Base-by-base conservation (phyloP, 2,888 invertebrate genomes). In the Arge pagana region DNA sequence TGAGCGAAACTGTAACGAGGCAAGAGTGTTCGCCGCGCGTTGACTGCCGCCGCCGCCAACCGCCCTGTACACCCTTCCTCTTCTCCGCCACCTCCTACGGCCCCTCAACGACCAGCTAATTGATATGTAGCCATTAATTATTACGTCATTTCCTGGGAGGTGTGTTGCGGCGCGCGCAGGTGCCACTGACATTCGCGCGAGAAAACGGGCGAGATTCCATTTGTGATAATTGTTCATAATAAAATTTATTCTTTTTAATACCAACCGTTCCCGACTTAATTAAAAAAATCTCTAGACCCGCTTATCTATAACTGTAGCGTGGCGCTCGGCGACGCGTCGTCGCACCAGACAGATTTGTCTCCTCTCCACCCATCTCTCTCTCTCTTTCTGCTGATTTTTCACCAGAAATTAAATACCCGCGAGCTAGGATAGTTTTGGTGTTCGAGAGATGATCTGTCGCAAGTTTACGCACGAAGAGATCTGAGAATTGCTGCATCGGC, bases 81-180 rank as follows among this genome's bases (percentile, higher is more conserved):
- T 42, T 11, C 42, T 35, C 23, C 23, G 45, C 45, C n/a, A n/a
- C n/a, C n/a, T n/a, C n/a, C n/a, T n/a, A n/a, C n/a, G n/a, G n/a
- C n/a, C n/a, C 18, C 21, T 45, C 16, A 23, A 15, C 45, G 31
- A 23, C 54, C 58, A 60, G 67, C 68, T 72, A 74, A 74, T 74
- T 74, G 74, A 74, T 74, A 72, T 69, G 68, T 66, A 63, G 64
- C 72, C 71, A 74, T 74, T 74, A 74, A 74, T 75, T 75, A 75
- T 74, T 67, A 70, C 71, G 73, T 74, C 74, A 72, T 73, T 74
- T 70, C 65, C 70, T 67, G 62, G 63, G 68, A 66, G 63, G 62
- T 59, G 61, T 67, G 66, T 68, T 68, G 68, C 58, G 67, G 68
- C 61, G 55, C 64, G 50, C 59, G 59, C 71, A 72, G 69, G 71